Conservation (phyloP, 2,888 invertebrate species). For the Drosophila bunnanda region DNA sequence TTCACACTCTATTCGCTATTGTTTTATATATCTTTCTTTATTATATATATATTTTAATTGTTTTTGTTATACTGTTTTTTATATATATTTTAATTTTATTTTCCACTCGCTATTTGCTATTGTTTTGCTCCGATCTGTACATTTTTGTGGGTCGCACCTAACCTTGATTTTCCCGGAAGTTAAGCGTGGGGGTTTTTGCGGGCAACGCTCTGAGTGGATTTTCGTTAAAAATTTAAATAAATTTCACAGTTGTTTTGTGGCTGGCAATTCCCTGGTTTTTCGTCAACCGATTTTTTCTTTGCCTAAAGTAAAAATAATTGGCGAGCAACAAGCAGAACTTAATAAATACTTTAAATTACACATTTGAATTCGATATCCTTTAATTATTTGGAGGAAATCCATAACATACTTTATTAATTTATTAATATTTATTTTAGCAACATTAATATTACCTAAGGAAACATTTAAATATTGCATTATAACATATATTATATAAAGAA, state of each 20-base stretch:
- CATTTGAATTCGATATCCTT: constrained; percentile 2
- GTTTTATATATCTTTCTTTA: too few relatives aligned
- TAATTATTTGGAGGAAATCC: background rate
- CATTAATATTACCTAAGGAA: background rate
- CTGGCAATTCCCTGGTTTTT: constrained; percentile 20
- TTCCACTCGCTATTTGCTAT: background rate
- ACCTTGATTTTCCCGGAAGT: constrained; percentile 23
- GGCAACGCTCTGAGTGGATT: constrained; percentile 66
- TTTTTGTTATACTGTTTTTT: too few relatives aligned
- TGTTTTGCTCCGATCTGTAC: background rate
- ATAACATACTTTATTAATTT: too few relatives aligned
- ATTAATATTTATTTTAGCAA: too few relatives aligned
- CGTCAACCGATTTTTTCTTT: constrained; percentile 9
- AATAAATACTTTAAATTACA: background rate
- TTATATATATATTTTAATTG: too few relatives aligned
- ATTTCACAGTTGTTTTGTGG: constrained; percentile 55
- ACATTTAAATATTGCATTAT: background rate
- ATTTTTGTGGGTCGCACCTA: constrained; percentile 18
- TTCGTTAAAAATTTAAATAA: constrained; percentile 68
- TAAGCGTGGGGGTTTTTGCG: background rate
- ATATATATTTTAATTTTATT: constrained; percentile 19
- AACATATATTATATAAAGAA: background rate
- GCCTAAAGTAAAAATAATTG: constrained; percentile 31
- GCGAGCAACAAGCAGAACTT: constrained; percentile 8
- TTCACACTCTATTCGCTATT: too few relatives aligned